These are phyloP conservation scores for Phymorhynchus buccinoides DNA, from an alignment of 1,140 invertebrate species.

Conservation along the genomic window DNA sequence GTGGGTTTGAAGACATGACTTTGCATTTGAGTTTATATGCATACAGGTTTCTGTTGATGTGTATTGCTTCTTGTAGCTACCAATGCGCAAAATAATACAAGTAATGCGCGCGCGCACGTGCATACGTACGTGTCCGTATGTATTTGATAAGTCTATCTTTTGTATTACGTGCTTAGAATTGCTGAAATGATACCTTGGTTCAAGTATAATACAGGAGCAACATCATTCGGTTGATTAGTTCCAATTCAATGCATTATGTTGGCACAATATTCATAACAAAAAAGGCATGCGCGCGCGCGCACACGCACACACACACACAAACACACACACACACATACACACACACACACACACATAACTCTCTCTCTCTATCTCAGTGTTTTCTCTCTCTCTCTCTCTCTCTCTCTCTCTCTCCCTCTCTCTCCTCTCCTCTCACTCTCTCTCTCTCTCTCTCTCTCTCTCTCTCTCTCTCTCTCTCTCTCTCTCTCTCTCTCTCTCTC, in stretches of 20 bases:
- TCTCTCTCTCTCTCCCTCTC: not conserved
- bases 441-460: not conserved
- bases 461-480: not conserved
- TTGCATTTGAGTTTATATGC: not conserved
- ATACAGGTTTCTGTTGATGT: not conserved
- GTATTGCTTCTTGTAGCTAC: too few species aligned
- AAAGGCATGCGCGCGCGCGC: not conserved
- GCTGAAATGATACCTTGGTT: too few species aligned
- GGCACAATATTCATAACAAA: not conserved
- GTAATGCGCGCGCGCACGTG: too few species aligned
- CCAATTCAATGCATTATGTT: too few species aligned
- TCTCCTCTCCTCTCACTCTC: not conserved
- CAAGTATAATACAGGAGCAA: not conserved
- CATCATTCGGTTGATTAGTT: too few species aligned
- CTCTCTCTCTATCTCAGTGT: not conserved
- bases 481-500: conserved; percentile 6
- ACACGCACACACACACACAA: not conserved
- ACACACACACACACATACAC: not conserved
- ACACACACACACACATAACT: not conserved
- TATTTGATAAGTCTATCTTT: too few species aligned
- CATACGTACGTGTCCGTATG: too few species aligned
- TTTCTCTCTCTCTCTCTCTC: not conserved
- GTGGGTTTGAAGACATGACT: too few species aligned
- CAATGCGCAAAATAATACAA: too few species aligned
- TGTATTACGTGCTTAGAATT: too few species aligned